Base-by-base conservation (phyloP, 2,113 vertebrate species). In the Hemichromis elongatus region DNA sequence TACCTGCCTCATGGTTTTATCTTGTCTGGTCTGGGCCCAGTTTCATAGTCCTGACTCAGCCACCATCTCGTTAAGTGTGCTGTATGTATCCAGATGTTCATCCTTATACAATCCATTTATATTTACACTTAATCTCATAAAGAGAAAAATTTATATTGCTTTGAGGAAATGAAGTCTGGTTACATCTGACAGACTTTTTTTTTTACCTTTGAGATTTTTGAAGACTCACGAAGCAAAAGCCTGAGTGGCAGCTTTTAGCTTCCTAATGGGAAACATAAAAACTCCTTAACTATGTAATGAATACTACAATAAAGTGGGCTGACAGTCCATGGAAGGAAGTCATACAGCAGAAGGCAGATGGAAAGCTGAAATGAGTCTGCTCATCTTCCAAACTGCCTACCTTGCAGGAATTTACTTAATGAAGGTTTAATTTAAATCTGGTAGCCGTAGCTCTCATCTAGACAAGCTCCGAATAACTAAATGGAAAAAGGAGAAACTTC, bases 381-480 rank as follows among this genome's bases (percentile, higher is more conserved):
- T 92, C 56, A 66, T 84, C 92, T 87, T 86, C 82, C 88, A 89
- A 90, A 92, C 68, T 68, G 68, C 89, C 75, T 78, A 87, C 70
- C 88, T 89, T 83, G 54, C 19, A 53, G 88, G 81, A 77, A 85
- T 86, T 77, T 57, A 70, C 80, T 85, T 83, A 90, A 91, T 93
- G 66, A 90, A 86, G 80, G 59, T 92, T 90, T 86, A 92, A 93
- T 92, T 92, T 89, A 86, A 93, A 87, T 85, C 75, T 87, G 78
- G 89, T 90, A 87, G 92, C 91, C 2, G 73, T 2, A 85, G 61
- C 45, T 59, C 78, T 80, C 77, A 78, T 92, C 35, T 50, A 56
- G 81, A 85, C 50, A 85, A 91, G 81, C 77, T 83, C 37, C 37
- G 7, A 80, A 54, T 50, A 68, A 77, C 75, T 59, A 26, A 2